A percentile compares a stretch with the other conserved stretches of the same genome.
Evolutionary conservation across 2,888 invertebrate species (phyloP).

Genomic region (Lasioglossum malachurum): DNA sequence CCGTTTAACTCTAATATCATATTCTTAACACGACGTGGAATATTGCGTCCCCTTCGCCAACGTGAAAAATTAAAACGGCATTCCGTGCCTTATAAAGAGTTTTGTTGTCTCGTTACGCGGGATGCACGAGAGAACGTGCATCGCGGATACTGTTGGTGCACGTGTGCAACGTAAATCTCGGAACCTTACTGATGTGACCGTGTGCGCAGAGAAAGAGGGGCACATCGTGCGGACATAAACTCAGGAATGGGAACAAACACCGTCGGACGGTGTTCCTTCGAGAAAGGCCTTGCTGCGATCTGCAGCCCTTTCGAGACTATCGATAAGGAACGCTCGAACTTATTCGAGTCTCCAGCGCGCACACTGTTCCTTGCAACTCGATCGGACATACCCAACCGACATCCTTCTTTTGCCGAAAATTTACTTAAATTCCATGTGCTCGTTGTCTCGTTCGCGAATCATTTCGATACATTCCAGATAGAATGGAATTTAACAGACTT

Average conservation of each 20-base stretch:
- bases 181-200: slow-evolving; percentile 68
- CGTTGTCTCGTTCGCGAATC: too few relatives aligned
- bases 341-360: slow-evolving; percentile 1
- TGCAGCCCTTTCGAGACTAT: slow-evolving; percentile 28
- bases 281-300: slow-evolving; percentile 42
- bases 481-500: background rate
- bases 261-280: slow-evolving; percentile 59
- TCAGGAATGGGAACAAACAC: slow-evolving; percentile 67
- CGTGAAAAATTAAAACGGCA: slow-evolving; percentile 65
- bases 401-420: background rate
- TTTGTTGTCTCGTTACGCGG: slow-evolving; percentile 81
- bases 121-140: slow-evolving; percentile 70
- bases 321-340: slow-evolving; percentile 26
- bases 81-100: slow-evolving; percentile 79
- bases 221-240: slow-evolving; percentile 55
- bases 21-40: slow-evolving; percentile 60
- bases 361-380: background rate
- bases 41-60: slow-evolving; percentile 48
- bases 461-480: background rate
- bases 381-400: background rate
- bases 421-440: background rate
- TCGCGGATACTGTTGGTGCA: slow-evolving; percentile 71
- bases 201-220: slow-evolving; percentile 43
- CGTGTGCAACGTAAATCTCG: slow-evolving; percentile 80
- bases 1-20: slow-evolving; percentile 58